phyloP scores from a whole-genome alignment of 2,797 vertebrate genomes.

The Gymnoscopelus microlampas region DNA sequence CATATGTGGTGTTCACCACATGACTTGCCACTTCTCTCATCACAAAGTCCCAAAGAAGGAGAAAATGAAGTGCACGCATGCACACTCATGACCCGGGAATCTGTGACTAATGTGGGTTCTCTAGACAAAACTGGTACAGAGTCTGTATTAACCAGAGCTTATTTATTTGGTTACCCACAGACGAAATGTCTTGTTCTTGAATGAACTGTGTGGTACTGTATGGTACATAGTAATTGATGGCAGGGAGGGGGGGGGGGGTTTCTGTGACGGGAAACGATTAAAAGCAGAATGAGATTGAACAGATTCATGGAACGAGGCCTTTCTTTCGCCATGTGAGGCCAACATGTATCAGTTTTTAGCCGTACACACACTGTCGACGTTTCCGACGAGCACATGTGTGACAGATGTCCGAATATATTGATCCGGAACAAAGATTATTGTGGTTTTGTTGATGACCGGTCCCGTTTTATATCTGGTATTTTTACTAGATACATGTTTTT shows the following conservation, averaged over 20 bases:
- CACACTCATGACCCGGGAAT: slow-evolving; percentile 5
- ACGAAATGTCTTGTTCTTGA: no score
- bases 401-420: background rate
- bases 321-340: slow-evolving; percentile 7
- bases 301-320: background rate
- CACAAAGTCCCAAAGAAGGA: no score
- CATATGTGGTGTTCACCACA: no score
- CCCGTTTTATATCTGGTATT: no score
- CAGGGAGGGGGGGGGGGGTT: background rate
- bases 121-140: background rate
- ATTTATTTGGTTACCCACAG: no score
- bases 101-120: background rate
- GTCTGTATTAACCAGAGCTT: no score
- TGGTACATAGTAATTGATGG: background rate
- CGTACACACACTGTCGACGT: background rate
- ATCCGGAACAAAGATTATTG: no score
- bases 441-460: no score
- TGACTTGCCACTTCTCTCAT: no score
- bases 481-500: no score
- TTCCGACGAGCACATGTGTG: background rate
- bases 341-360: background rate
- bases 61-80: no score
- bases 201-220: background rate
- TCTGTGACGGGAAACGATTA: background rate
- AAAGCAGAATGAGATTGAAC: background rate